Evolutionary conservation across 2,797 vertebrate species (phyloP), one percentile per base, ranked within the genome.

Genomic region (Ficedula albicollis): DNA sequence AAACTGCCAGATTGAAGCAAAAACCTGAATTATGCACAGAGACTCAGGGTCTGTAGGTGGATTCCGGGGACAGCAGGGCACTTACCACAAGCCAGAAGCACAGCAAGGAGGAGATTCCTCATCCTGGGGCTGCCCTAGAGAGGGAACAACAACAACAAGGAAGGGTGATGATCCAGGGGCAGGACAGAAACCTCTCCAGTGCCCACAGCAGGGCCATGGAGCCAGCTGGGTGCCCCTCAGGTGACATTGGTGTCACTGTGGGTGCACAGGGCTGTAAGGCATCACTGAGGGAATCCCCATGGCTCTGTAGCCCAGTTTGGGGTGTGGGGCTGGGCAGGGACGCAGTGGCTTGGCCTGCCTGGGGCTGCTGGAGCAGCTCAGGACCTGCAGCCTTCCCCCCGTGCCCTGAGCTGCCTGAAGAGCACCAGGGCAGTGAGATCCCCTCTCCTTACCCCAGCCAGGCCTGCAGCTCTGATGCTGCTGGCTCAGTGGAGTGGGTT

Each of bases 41-140:
- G 25, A 2, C 23, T 25, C 8, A 2, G 41, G 23, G 52, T 55
- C 36, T 75, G 10, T 5, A 1, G 0, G 2, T 20, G 55, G 55
- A 14, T 62, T 63, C 64, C 11, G 0, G 30, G 43, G 48, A 29
- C 16, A 48, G 26, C 0, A 1, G 46, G 17, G n/a, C 66, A 96
- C 97, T 97, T 90, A 98, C 94, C 76, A 7, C 94, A 97, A 58
- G 88, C 89, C 85, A 95, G 23, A 21, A 97, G 55, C 86, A 95
- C 1, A 1, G 83, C 13, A 21, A 97, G 51, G 51, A 97, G 55
- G 38, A 96, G 76, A 74, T 52, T 85, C 94, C 88, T 97, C 97
- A 97, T 97, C 70, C 48, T 85, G 3, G 1, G 78, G 39, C 60
- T 58, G 72, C 14, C 59, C 82, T 77, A 54, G 18, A 43, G 34